phyloP scores from a whole-genome alignment of 2,888 invertebrate genomes.

The Zootermopsis nevadensis region DNA sequence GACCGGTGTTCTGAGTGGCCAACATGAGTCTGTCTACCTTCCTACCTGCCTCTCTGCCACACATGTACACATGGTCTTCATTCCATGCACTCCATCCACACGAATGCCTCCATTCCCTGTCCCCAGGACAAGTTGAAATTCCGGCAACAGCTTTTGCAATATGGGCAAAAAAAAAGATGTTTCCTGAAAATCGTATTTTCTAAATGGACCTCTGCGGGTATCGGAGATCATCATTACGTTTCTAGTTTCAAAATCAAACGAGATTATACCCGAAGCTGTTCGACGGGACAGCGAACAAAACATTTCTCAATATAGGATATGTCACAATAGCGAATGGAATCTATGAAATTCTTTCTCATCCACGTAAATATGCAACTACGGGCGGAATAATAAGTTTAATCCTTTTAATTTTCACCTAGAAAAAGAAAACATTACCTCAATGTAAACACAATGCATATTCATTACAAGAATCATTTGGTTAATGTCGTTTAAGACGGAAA shows the following conservation, averaged over 20 bases:
- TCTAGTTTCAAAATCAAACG: background rate
- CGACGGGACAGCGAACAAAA: background rate
- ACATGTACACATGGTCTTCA: background rate
- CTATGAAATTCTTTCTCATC: too few relatives aligned
- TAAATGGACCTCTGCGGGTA: background rate
- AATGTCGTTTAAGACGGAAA: too few relatives aligned
- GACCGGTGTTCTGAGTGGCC: background rate
- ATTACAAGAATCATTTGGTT: too few relatives aligned
- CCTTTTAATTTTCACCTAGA: too few relatives aligned
- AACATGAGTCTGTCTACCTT: background rate
- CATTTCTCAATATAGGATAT: background rate
- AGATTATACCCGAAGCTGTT: background rate
- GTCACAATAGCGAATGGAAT: background rate
- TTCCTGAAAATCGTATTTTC: background rate
- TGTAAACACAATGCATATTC: too few relatives aligned
- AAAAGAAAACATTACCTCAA: too few relatives aligned
- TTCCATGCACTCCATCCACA: background rate
- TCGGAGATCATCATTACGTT: background rate
- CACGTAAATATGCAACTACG: too few relatives aligned
- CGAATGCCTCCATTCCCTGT: background rate
- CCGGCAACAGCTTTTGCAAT: slow-evolving; percentile 6
- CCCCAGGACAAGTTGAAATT: background rate
- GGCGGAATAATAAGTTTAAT: too few relatives aligned
- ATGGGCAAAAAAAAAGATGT: background rate
- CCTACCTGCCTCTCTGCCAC: background rate